Base-by-base conservation (phyloP, 2,888 invertebrate genomes). In the Sialis lutaria region DNA sequence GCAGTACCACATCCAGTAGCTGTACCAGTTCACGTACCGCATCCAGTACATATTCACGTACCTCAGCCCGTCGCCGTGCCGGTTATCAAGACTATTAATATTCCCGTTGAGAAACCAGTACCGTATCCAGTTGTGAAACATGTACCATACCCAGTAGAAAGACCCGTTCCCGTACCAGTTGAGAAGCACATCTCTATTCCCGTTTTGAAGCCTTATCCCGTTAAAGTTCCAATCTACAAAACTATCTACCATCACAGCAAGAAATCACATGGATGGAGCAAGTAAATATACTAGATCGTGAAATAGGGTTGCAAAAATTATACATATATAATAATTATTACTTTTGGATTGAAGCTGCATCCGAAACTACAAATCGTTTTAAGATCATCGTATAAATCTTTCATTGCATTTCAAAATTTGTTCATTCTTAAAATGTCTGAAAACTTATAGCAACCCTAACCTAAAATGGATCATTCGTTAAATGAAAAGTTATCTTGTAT, bases 71-170 rank as follows among this genome's bases (percentile, higher is more conserved):
- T 81, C 1, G 77, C 80, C 0, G 74, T 81, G 1, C 81, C 80
- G 1, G 70, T 81, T 4, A 67, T 80, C 33, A 80, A 78, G 57
- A 80, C 80, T 53, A 70, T 82, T 1, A 72, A 76, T 0, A 72
- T 81, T 31, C 80, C 80, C 0, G 75, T 82, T 0, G 81, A 82
- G 55, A 82, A 79, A 57, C 79, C 80, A 30, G 79, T 81, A 4
- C 81, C 81, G 1, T 80, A 79, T 56, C 76, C 79, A 0, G 78
- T 82, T 0, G 79, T 79, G 52, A 79, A 73, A 55, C 65, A 67
- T 4, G 74, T 80, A 0, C 76, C 76, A 33, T 75, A 79, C 33
- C 78, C 79, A 0, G 74, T 74, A 48, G 72, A 79, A 50, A 81
- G 80, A 55, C 75, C 77, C 1, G 77, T 79, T 4, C 81, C 81